phyloP scores from a whole-genome alignment of 2,797 vertebrate species.

The Taenioides sp. region DNA sequence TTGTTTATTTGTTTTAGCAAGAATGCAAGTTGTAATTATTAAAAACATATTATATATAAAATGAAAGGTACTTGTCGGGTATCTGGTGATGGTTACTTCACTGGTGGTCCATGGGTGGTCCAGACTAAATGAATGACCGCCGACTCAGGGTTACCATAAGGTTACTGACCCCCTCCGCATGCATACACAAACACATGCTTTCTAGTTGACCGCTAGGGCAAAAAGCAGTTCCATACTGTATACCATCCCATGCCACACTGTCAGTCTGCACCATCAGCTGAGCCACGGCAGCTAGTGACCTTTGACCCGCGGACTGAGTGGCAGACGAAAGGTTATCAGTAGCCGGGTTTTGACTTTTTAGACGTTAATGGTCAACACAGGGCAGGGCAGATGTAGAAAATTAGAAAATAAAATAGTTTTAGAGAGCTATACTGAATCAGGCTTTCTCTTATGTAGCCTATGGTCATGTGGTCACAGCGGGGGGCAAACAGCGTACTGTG shows the following conservation, averaged over 20 bases:
- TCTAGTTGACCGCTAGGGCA: constrained; percentile 11
- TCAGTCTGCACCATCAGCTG: constrained; percentile 65
- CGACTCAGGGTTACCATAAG: constrained; percentile 46
- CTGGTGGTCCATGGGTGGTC: constrained; percentile 57
- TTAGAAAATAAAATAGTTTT: constrained; percentile 6
- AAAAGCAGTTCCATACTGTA: constrained; percentile 52
- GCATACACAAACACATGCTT: constrained; percentile 14
- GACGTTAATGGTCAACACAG: constrained; percentile 35
- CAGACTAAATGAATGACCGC: constrained; percentile 49
- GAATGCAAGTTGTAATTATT: not conserved
- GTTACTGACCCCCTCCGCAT: constrained; percentile 41
- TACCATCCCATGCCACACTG: constrained; percentile 63
- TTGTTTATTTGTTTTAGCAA: not conserved
- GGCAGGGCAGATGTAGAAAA: constrained; percentile 27
- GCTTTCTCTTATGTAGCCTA: constrained; percentile 45
- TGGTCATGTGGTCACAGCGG: constrained; percentile 62
- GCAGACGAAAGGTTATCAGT: constrained; percentile 65
- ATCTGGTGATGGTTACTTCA: not conserved
- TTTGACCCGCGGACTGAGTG: constrained; percentile 60
- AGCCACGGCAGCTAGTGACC: constrained; percentile 63
- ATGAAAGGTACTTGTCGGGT: not conserved
- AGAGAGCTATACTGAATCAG: constrained; percentile 8
- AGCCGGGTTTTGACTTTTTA: constrained; percentile 33
- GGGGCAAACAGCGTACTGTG: constrained; percentile 65
- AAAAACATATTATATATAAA: not conserved